A percentile compares a stretch with the other conserved stretches of the same genome.
These are phyloP conservation scores for Nemopilema nomurai DNA, from an alignment of 30 jellyfish, hydroid and myxozoan genomes.

Conservation along the genomic window DNA sequence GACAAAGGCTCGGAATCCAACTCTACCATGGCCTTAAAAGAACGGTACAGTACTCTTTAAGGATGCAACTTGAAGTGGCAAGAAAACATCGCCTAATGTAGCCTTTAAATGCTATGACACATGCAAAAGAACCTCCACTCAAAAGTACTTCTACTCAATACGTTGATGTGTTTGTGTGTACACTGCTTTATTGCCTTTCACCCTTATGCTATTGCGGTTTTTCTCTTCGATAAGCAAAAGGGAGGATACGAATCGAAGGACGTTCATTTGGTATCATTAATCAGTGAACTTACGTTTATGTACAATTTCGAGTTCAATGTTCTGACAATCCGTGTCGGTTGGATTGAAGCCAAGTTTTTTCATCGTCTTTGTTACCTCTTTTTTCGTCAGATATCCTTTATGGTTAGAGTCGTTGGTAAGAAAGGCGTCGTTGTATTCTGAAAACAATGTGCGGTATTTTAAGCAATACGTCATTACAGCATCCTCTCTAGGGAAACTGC, in stretches of 20 bases:
- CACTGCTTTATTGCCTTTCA: too few relatives aligned
- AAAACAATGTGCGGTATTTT: neutral
- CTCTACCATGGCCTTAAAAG: constrained; percentile 52
- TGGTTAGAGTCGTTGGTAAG: constrained; percentile 22
- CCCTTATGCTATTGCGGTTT: too few relatives aligned
- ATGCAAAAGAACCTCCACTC: too few relatives aligned
- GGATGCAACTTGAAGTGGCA: too few relatives aligned
- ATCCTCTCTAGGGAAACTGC: neutral
- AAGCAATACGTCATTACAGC: neutral
- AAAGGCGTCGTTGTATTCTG: constrained; percentile 59
- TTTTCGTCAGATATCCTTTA: constrained; percentile 53
- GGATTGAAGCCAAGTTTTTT: constrained; percentile 53
- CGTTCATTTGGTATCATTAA: too few relatives aligned
- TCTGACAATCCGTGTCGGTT: constrained; percentile 57
- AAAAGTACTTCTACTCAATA: too few relatives aligned
- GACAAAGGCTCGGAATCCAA: constrained; percentile 54
- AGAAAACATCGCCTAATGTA: too few relatives aligned
- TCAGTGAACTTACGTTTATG: constrained; percentile 53
- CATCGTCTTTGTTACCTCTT: constrained; percentile 46
- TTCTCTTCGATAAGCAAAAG: too few relatives aligned
- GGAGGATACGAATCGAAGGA: too few relatives aligned
- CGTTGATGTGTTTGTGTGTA: too few relatives aligned
- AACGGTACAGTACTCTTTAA: too few relatives aligned
- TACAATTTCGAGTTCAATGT: constrained; percentile 53
- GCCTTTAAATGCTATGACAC: too few relatives aligned